phyloP scores from a whole-genome alignment of 2,113 vertebrate genomes.

The Pholis gunnellus region DNA sequence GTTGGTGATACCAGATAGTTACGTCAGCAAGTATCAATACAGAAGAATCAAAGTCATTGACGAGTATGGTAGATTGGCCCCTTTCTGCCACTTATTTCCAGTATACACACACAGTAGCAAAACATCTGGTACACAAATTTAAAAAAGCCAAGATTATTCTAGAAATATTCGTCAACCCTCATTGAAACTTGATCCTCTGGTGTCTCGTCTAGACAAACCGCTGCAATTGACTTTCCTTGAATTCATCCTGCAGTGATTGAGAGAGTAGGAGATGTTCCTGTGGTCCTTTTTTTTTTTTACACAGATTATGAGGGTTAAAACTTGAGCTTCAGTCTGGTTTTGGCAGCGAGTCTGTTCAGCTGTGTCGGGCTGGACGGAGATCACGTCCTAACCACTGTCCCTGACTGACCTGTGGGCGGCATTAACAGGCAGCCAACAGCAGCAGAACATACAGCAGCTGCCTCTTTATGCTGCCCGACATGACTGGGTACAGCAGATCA shows the following conservation, averaged over 20 bases:
- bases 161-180: conserved; percentile 41
- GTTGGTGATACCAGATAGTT: not conserved
- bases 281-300: conserved; percentile 35
- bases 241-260: conserved; percentile 37
- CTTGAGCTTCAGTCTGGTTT: conserved; percentile 45
- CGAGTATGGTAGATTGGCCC: not conserved
- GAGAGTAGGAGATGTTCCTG: conserved; percentile 25
- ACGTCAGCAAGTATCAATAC: not conserved
- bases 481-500: conserved; percentile 10
- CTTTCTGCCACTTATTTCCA: not conserved
- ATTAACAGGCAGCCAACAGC: conserved; percentile 39
- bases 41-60: conserved; percentile 11
- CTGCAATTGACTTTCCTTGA: conserved; percentile 51
- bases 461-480: not conserved
- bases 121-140: conserved; percentile 22
- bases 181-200: conserved; percentile 32
- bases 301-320: conserved; percentile 48
- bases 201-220: conserved; percentile 58
- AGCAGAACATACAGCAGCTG: conserved; percentile 49
- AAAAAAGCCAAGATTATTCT: conserved; percentile 41
- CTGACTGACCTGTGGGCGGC: conserved; percentile 43
- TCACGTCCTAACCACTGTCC: conserved; percentile 53
- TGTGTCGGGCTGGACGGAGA: conserved; percentile 60
- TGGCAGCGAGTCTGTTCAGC: conserved; percentile 58
- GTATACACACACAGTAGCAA: not conserved